phyloP scores from a whole-genome alignment of 2,113 vertebrate species.

The Microcebus tavaratra region DNA sequence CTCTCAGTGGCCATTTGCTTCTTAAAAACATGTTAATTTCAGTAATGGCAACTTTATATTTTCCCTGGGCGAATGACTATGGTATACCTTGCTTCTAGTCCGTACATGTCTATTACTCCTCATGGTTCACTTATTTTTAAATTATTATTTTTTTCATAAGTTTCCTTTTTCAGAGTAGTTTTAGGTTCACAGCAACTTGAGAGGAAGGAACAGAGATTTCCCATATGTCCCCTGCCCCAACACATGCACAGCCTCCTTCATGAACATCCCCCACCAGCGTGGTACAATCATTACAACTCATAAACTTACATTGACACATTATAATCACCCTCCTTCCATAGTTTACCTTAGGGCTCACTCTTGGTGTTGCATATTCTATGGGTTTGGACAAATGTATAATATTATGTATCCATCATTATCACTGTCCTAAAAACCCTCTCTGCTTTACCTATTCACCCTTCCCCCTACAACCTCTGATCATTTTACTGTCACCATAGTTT shows the following conservation, averaged over 20 bases:
- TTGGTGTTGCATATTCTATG: background rate
- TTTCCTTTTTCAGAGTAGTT: background rate
- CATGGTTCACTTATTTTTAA: background rate
- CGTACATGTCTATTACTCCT: background rate
- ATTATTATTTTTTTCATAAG: background rate
- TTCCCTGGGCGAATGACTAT: background rate
- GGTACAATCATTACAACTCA: background rate
- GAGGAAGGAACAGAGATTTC: background rate
- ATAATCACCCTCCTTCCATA: no score
- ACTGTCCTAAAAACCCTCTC: background rate
- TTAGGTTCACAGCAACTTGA: background rate
- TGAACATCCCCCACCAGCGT: background rate
- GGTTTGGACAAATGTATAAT: background rate
- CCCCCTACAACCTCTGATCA: background rate
- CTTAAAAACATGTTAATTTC: background rate
- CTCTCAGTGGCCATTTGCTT: background rate
- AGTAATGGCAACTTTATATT: background rate
- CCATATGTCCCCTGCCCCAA: no score
- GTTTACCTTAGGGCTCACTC: background rate
- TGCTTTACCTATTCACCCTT: background rate
- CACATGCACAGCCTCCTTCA: no score
- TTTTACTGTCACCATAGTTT: background rate
- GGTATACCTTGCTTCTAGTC: background rate
- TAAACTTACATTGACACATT: background rate
- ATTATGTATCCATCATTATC: background rate